Conservation (phyloP, 2,113 vertebrate genomes). For the Sturnira hondurensis region DNA sequence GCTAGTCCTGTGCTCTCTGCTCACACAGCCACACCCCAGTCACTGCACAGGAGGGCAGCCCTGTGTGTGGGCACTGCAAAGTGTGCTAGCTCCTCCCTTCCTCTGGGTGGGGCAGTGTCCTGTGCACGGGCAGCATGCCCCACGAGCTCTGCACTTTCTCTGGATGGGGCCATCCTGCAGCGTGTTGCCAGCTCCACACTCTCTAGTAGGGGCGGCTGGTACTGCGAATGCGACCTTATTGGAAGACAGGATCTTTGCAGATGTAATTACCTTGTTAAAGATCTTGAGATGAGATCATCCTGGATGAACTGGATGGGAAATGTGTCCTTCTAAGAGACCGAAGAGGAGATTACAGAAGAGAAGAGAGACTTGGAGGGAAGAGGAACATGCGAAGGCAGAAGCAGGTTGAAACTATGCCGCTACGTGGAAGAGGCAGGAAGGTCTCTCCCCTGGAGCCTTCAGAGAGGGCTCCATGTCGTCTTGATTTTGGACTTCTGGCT, state of each 20-base stretch:
- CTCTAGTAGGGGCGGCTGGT: too few species aligned
- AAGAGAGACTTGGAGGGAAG: background rate
- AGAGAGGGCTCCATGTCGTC: accelerated
- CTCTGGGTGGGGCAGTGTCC: too few species aligned
- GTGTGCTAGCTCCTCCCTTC: too few species aligned
- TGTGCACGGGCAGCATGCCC: too few species aligned
- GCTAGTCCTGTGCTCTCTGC: too few species aligned
- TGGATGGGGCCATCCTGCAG: too few species aligned
- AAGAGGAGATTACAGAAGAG: background rate
- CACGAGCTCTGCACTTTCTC: too few species aligned
- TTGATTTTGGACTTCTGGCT: background rate
- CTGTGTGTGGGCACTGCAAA: too few species aligned
- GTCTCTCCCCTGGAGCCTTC: too few species aligned
- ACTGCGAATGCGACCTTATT: background rate
- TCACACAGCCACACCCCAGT: too few species aligned
- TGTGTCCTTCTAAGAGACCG: background rate
- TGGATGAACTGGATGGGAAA: background rate
- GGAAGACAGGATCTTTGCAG: background rate
- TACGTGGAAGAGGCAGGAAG: background rate
- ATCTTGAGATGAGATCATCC: background rate
- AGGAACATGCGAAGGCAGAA: background rate
- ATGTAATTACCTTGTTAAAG: background rate
- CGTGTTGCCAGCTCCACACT: too few species aligned
- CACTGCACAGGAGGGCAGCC: too few species aligned
- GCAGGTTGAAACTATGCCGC: background rate